A percentile compares a stretch with the other conserved stretches of the same genome.
These are phyloP conservation scores for Chloropsis cyanopogon DNA, from an alignment of 2,113 vertebrate species.

Conservation along the genomic window DNA sequence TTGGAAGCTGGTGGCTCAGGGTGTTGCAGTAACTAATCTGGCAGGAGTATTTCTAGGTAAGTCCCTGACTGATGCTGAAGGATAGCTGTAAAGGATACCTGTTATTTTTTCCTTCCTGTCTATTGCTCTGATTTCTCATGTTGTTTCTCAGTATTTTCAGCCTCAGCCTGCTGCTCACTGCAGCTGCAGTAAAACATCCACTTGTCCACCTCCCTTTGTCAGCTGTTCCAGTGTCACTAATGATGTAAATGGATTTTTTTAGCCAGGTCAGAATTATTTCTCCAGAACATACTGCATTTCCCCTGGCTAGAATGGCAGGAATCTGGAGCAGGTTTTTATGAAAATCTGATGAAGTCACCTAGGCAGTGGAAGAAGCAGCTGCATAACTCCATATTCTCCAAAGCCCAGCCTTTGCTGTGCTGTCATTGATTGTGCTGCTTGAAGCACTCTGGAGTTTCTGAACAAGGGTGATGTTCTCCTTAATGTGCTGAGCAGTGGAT, in stretches of 20 bases:
- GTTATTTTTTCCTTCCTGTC: not conserved
- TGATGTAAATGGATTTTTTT: not conserved
- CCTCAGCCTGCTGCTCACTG: not conserved
- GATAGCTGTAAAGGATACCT: not conserved
- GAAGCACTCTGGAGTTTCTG: not conserved
- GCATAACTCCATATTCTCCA: fast-evolving
- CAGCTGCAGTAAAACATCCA: not conserved
- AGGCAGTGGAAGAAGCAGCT: not conserved
- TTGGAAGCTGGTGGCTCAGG: not conserved
- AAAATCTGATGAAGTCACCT: not conserved
- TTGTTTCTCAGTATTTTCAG: not conserved
- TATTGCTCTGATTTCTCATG: not conserved
- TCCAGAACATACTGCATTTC: not conserved
- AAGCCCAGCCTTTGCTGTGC: not conserved
- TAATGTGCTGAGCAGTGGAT: not conserved
- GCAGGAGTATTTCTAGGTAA: not conserved
- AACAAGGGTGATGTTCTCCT: not conserved
- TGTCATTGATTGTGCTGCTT: not conserved
- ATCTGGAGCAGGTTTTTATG: not conserved
- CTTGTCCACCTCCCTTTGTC: not conserved
- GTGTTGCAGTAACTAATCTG: not conserved
- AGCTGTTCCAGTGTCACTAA: not conserved
- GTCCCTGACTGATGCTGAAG: not conserved
- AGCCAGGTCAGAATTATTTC: not conserved
- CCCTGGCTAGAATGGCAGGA: not conserved